phyloP scores from a whole-genome alignment of 2,888 invertebrate species.

The Oxycera nigricornis region DNA sequence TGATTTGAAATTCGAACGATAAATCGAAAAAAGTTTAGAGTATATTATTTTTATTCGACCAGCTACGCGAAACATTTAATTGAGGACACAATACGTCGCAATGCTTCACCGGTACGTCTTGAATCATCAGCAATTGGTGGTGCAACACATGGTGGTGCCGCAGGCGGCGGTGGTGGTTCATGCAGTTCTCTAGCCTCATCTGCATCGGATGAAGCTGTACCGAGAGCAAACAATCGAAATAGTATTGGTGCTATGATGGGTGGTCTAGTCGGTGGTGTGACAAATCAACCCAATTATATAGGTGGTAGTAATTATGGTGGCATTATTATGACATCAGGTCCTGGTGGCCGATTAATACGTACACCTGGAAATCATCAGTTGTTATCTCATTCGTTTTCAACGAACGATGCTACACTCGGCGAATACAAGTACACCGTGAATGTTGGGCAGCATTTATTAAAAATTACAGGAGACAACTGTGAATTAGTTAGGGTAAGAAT shows the following conservation, averaged over 20 bases:
- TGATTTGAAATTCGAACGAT: too few relatives aligned
- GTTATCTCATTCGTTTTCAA: conserved; percentile 80
- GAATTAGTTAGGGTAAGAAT: conserved; percentile 80
- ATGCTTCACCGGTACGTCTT: conserved; percentile 87
- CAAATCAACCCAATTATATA: conserved; percentile 43
- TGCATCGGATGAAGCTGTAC: conserved; percentile 65
- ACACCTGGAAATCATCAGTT: conserved; percentile 46
- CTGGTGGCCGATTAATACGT: conserved; percentile 25
- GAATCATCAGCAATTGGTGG: conserved; percentile 64
- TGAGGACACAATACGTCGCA: conserved; percentile 93
- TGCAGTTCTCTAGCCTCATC: conserved; percentile 82
- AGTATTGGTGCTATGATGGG: conserved; percentile 48
- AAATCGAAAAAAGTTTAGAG: too few relatives aligned
- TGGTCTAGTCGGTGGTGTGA: conserved; percentile 49
- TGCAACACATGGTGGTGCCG: conserved; percentile 52
- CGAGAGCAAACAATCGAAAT: conserved; percentile 54
- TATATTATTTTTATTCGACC: too few relatives aligned
- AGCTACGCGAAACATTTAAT: conserved; percentile 93
- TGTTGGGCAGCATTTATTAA: conserved; percentile 81
- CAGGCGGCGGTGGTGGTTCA: conserved; percentile 69
- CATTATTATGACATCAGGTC: conserved; percentile 36
- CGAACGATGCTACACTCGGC: conserved; percentile 82
- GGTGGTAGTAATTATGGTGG: conserved; percentile 43
- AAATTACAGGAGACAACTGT: conserved; percentile 84
- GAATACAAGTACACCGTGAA: conserved; percentile 90